Evolutionary conservation across 2,888 invertebrate species (phyloP).

Genomic region (Leptogaster cylindrica): DNA sequence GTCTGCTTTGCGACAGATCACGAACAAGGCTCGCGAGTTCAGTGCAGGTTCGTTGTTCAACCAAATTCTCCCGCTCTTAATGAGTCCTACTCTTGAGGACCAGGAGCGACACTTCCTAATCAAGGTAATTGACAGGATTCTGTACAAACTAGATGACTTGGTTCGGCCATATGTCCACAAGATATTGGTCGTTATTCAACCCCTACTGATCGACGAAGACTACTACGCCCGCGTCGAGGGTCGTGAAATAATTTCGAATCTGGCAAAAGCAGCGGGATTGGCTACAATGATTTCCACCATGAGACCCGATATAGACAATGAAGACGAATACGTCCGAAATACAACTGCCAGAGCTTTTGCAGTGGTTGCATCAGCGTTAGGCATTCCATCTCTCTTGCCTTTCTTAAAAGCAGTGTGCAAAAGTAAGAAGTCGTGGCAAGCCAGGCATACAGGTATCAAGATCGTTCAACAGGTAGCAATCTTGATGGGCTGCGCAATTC

Average conservation of each 20-base stretch:
- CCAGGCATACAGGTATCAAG: slow-evolving; percentile 96
- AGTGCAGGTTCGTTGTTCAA: slow-evolving; percentile 99
- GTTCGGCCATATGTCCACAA: slow-evolving; percentile 99
- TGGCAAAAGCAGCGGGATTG: slow-evolving; percentile 98
- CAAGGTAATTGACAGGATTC: slow-evolving; percentile 97
- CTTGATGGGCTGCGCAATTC: slow-evolving; percentile 98
- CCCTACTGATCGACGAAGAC: slow-evolving; percentile 97
- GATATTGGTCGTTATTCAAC: slow-evolving; percentile 99
- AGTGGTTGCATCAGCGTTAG: slow-evolving; percentile 98
- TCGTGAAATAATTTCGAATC: slow-evolving; percentile 97
- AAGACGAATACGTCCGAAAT: slow-evolving; percentile 98
- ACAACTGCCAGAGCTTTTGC: slow-evolving; percentile 99
- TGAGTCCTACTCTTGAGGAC: slow-evolving; percentile 99
- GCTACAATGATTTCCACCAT: slow-evolving; percentile 99
- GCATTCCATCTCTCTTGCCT: slow-evolving; percentile 94
- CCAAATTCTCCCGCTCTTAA: slow-evolving; percentile 97
- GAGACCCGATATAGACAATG: slow-evolving; percentile 99
- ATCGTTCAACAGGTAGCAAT: slow-evolving; percentile 99
- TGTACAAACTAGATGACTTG: slow-evolving; percentile 97
- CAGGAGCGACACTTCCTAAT: slow-evolving; percentile 98
- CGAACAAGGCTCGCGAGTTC: slow-evolving; percentile 97
- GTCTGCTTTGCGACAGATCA: slow-evolving; percentile 95
- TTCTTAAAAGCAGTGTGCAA: slow-evolving; percentile 99
- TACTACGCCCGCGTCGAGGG: slow-evolving; percentile 99
- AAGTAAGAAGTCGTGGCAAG: slow-evolving; percentile 99